These are phyloP conservation scores for Callospermophilus lateralis DNA, from an alignment of 2,113 vertebrate species.

Conservation along the genomic window DNA sequence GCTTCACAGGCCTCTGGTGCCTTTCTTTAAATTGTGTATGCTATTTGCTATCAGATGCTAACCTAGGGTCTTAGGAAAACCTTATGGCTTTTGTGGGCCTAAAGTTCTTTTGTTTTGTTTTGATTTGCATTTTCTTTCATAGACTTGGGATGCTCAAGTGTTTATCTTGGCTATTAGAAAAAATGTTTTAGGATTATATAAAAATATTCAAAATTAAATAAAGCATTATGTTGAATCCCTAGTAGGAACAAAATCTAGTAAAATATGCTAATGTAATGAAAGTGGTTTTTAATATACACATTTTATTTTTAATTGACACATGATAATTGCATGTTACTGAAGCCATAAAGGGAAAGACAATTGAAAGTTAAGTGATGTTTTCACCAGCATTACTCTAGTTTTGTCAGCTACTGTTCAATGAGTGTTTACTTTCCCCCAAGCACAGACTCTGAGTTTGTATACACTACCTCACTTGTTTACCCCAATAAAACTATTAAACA, in stretches of 20 bases:
- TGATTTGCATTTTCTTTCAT: slow-evolving; percentile 56
- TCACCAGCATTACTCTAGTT: background rate
- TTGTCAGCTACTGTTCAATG: background rate
- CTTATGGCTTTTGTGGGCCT: background rate
- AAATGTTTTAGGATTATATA: background rate
- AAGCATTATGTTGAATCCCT: background rate
- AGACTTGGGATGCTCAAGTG: background rate
- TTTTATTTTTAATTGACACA: background rate
- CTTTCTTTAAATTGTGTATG: slow-evolving; percentile 10
- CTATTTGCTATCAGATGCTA: background rate
- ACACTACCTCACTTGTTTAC: background rate
- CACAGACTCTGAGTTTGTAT: background rate
- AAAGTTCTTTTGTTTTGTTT: slow-evolving; percentile 35
- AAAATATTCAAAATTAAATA: slow-evolving; percentile 43
- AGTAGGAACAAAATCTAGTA: background rate
- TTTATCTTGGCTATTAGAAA: slow-evolving; percentile 17
- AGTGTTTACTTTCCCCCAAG: background rate
- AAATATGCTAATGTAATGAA: background rate
- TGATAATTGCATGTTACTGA: background rate
- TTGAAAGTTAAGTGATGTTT: background rate
- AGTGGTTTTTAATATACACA: background rate
- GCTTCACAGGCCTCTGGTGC: background rate
- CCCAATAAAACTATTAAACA: background rate
- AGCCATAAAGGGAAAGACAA: background rate
- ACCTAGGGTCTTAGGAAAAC: background rate